Evolutionary conservation across 2,113 vertebrate species (phyloP).

Genomic region (Eurystomus gularis): DNA sequence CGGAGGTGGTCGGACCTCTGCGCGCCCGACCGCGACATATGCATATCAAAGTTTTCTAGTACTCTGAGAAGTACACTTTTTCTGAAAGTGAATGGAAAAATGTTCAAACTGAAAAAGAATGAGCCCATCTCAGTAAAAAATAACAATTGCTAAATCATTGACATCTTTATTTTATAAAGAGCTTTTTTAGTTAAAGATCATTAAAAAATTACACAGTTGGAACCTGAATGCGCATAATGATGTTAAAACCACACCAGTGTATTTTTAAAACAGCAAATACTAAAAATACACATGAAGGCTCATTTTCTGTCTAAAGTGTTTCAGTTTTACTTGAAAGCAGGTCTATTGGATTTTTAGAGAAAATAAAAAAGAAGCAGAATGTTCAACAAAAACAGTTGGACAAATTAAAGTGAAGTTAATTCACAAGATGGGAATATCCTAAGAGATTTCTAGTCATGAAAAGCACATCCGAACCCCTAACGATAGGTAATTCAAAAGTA

Average conservation of each 20-base stretch:
- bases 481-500: background rate
- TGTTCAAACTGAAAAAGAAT: background rate
- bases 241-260: background rate
- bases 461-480: accelerated
- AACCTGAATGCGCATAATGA: background rate
- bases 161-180: background rate
- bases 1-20: too few species aligned
- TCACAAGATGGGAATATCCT: background rate
- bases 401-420: background rate
- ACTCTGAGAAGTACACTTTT: background rate
- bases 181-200: background rate
- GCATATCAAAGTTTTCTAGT: background rate
- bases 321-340: background rate
- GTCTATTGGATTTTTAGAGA: background rate
- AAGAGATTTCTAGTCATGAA: background rate
- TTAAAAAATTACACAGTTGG: background rate
- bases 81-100: background rate
- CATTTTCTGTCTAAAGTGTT: background rate
- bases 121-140: background rate
- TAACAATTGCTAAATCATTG: background rate
- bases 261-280: background rate
- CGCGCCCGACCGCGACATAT: too few species aligned
- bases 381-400: background rate
- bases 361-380: background rate
- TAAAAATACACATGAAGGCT: background rate